Base-by-base conservation (phyloP, 1,140 invertebrate species). In the Octopus bimaculoides region DNA sequence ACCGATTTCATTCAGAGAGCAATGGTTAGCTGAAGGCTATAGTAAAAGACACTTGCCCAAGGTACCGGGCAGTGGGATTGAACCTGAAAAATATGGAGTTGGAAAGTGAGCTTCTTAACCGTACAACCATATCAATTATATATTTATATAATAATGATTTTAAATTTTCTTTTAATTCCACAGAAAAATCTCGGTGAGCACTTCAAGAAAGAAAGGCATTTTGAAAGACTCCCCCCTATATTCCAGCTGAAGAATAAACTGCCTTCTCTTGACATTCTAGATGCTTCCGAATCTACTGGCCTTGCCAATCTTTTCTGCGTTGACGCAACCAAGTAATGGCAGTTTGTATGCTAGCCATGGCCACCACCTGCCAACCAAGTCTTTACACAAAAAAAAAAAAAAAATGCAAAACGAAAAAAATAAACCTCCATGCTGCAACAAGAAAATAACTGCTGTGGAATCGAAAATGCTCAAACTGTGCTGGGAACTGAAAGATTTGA, bases 201-300 rank as follows among this genome's bases (percentile, higher is more conserved):
- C 74, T 96, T 96, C 87, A 94, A 94, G 76, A 95, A 95, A 85
- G 95, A 96, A 90, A 93, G 95, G 1, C 94, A 94, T 88, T 96
- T 96, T 82, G 92, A 93, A 79, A 94, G 96, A 89, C 90, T 97
- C 84, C 95, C 95, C 17, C 91, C 91, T 71, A 85, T 94, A 82
- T 91, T 92, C 77, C 78, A 81, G 61, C 78, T 77, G 7, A 82
- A 77, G 77, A 78, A 79, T 12, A 83, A 80, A 77, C 76, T 83
- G 66, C 54, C 76, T 20, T n/a, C 56, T 53, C 10, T 85, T 7
- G 83, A 87, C 75, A 83, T 86, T 12, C 5, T 81, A 4, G 54
- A 41, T 54, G 84, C 84, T 53, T 53, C 53, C 5, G 79, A 83
- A 20, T 80, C 84, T 53, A 79, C 84, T 61, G 85, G 86, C 20